Evolutionary conservation across 92 coral and sea anemone species (phyloP), one percentile per base, ranked within the genome.

Genomic region (Blastomussa wellsi): DNA sequence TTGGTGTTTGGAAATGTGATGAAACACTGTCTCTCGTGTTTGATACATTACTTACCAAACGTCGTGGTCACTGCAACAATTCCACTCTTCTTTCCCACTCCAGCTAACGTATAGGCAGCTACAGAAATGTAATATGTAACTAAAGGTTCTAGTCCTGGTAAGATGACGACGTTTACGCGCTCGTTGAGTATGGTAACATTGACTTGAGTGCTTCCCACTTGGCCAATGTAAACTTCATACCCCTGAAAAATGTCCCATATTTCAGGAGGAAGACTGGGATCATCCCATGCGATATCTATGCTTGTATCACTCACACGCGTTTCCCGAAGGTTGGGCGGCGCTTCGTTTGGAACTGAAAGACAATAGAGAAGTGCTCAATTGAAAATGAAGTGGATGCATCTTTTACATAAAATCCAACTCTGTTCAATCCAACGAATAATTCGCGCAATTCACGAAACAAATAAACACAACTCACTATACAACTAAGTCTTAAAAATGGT

Each of bases 81-180:
- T 8, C 64, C 73, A n/a, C 78, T 86, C 19, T 36, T 76, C 64
- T 79, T 83, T 35, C 96, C 96, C 15, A 67, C 68, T 79, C 94
- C 96, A 75, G 81, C 72, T 22, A 80, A 52, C 20, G 96, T 91
- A 51, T 83, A 66, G 2, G 78, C 94, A 26, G 96, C 93, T 19
- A 93, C 91, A 3, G 87, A 65, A 15, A 93, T 66, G 52, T 52
- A 42, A 72, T 93, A 93, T 32, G 74, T 70, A 14, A 84, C 90
- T 81, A 78, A 83, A 66, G 87, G 82, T 16, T 79, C 80, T 24
- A 93, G 89, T 22, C 90, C 93, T 38, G 44, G 41, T 49, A 93
- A 24, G 64, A 10, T 79, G 32, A 65, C 79, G n/a, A 14, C n/a
- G 51, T 59, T 79, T 1, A 37, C 51, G 3, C 0, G 9, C 12